Base-by-base conservation (phyloP, 2,888 invertebrate species). In the Mellilla xanthometata region DNA sequence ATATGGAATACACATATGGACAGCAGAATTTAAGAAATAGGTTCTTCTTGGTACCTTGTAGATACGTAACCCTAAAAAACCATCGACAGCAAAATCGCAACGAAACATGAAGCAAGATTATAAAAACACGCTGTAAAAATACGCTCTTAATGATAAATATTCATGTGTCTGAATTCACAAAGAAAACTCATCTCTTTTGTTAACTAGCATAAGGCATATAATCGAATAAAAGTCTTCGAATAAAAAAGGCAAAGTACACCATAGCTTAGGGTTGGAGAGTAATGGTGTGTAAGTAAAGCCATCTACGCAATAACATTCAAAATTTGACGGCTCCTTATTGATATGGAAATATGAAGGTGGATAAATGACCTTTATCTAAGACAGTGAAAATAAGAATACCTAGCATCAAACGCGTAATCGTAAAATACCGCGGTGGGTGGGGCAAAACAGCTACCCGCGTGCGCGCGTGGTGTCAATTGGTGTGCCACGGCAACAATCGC, bases 121-220 rank as follows among this genome's bases (percentile, higher is more conserved):
- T 76, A 78, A 79, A 79, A 78, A 74, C 73, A 76, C 66, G 62
- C 52, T 64, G 58, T 76, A 74, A 78, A 76, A 75, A 66, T 61
- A 63, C 58, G 50, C 48, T 61, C 64, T 73, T 66, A 58, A 58
- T 59, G 64, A 65, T 69, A 70, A 72, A 72, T 68, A 72, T 68
- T 67, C 61, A 64, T 60, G 6, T 1, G 4, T 6, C 3, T 5
- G 4, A 1, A 19, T 1, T 19, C 3, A 0, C 1, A 32, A 31
- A 9, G 27, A 13, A 3, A 52, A 7, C 39, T 5, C 9, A 9
- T 33, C 22, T 41, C 32, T 10, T 52, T 9, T 26, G 10, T 7
- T 4, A 11, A 0, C 5, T 0, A 0, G 0, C 7, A 34, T 54
- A 67, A 59, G 54, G 51, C 43, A 24, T 10, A 57, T 27, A 39